Evolutionary conservation across 2,797 vertebrate genomes (phyloP).

Genomic region (Euphonia xanthogaster): DNA sequence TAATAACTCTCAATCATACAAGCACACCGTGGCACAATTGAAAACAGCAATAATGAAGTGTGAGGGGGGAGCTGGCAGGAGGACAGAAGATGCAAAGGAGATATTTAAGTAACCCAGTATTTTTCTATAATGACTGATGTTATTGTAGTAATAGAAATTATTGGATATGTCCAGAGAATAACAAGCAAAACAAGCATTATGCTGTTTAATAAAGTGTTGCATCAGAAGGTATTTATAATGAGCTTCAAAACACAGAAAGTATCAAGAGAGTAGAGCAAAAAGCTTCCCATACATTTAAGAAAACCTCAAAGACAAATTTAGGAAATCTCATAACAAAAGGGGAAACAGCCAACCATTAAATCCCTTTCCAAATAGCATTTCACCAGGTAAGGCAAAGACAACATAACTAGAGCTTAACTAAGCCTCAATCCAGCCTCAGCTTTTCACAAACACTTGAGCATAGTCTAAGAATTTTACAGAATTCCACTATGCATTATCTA

Average conservation of each 20-base stretch:
- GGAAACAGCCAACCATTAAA: neutral
- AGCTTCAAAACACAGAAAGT: neutral
- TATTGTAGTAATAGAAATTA: slow-evolving; percentile 15
- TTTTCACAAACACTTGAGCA: neutral
- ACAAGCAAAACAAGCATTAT: neutral
- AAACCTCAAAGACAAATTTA: neutral
- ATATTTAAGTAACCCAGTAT: slow-evolving; percentile 17
- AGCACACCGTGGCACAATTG: neutral
- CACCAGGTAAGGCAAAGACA: neutral
- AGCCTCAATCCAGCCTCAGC: neutral
- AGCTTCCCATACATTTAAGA: neutral
- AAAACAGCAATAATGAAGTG: neutral
- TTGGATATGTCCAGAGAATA: neutral
- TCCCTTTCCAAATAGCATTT: neutral
- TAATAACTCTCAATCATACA: neutral
- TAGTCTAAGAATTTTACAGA: neutral
- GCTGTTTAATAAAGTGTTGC: neutral
- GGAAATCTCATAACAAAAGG: neutral
- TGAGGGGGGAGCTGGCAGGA: neutral
- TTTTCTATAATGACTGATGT: neutral
- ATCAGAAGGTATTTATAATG: slow-evolving; percentile 21
- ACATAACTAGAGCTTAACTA: neutral
- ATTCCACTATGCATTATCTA: neutral
- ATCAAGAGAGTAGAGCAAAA: neutral
- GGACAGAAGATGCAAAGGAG: neutral